Conservation (phyloP, 2,797 vertebrate genomes). For the Tokudaia muenninki region DNA sequence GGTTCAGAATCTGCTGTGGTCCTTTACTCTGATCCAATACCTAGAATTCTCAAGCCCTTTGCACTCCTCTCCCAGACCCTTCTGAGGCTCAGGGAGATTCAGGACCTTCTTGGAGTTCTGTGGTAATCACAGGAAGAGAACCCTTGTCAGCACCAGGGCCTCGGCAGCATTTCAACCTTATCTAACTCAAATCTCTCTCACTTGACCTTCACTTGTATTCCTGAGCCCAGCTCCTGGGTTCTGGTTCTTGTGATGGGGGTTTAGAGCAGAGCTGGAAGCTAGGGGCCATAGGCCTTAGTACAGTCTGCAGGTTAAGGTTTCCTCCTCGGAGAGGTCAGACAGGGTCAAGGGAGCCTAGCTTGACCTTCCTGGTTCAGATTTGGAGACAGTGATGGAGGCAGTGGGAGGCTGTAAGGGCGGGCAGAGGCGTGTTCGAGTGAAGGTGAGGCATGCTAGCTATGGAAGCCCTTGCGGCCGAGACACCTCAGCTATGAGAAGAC, state of each 20-base stretch:
- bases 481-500: not conserved
- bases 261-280: not conserved
- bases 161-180: accelerated
- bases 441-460: accelerated
- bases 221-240: not conserved
- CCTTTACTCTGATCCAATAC: not conserved
- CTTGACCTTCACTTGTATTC: no score
- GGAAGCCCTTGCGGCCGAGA: not conserved
- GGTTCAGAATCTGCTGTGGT: not conserved
- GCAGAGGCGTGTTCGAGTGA: not conserved
- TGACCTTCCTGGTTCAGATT: not conserved
- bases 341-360: not conserved
- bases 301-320: not conserved
- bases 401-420: not conserved
- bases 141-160: not conserved
- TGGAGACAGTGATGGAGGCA: not conserved
- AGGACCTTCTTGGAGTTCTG: not conserved
- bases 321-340: not conserved
- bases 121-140: accelerated
- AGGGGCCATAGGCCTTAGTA: not conserved
- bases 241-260: not conserved
- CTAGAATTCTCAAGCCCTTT: not conserved
- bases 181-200: accelerated
- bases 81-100: not conserved
- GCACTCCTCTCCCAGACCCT: not conserved